phyloP scores from a whole-genome alignment of 53 echinoderm and acorn worm genomes.

The Holothuria leucospilota region DNA sequence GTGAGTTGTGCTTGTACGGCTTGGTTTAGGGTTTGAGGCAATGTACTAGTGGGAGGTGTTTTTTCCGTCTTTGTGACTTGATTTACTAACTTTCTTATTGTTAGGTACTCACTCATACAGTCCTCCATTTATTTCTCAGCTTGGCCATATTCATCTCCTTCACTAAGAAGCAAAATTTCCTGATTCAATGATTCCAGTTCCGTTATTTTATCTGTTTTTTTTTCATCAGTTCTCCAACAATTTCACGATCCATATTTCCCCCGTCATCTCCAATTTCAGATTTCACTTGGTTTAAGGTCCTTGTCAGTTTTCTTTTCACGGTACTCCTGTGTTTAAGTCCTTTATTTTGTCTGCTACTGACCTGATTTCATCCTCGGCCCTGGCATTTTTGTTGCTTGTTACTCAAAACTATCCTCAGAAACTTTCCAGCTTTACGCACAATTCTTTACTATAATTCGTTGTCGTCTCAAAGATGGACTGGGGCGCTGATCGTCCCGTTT shows the following conservation, averaged over 20 bases:
- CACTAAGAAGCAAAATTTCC: slow-evolving; percentile 19
- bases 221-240: not conserved
- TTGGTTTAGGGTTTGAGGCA: not conserved
- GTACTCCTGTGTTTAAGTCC: not conserved
- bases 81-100: not conserved
- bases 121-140: slow-evolving; percentile 43
- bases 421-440: no score
- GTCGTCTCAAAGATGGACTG: no score
- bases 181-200: not conserved
- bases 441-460: no score
- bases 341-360: no score
- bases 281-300: not conserved
- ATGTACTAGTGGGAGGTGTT: not conserved
- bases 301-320: not conserved
- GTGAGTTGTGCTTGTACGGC: no score
- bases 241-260: not conserved
- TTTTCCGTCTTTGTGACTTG: not conserved
- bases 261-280: not conserved
- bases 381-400: no score
- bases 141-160: slow-evolving; percentile 31
- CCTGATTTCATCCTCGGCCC: no score
- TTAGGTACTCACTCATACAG: not conserved
- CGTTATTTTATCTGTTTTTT: not conserved
- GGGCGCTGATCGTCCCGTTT: no score
- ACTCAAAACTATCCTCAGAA: no score